phyloP scores from a whole-genome alignment of 2,888 invertebrate genomes.

The Coenonympha glycerion region DNA sequence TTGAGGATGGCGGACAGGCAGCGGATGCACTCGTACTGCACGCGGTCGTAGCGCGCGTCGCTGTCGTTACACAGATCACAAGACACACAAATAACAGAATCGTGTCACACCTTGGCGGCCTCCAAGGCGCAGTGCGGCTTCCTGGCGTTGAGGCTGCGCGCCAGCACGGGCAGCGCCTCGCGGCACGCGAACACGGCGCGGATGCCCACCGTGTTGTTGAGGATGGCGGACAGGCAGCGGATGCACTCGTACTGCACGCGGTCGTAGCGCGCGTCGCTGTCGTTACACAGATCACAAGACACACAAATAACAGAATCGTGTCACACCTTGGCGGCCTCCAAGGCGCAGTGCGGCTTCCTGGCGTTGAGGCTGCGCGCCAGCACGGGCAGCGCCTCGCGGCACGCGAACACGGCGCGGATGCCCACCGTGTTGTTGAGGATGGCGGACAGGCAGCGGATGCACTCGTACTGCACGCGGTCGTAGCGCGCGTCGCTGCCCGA shows the following conservation, averaged over 20 bases:
- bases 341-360: constrained; percentile 88
- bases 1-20: constrained; percentile 96
- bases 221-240: constrained; percentile 91
- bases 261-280: no score
- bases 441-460: constrained; percentile 92
- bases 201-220: constrained; percentile 96
- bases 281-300: no score
- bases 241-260: constrained; percentile 93
- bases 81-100: no score
- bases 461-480: constrained; percentile 90
- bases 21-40: constrained; percentile 92
- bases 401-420: constrained; percentile 86
- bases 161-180: constrained; percentile 87
- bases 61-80: no score
- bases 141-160: constrained; percentile 88
- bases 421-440: constrained; percentile 97
- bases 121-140: constrained; percentile 93
- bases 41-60: constrained; percentile 84
- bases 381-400: constrained; percentile 84
- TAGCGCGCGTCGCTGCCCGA: constrained; percentile 78
- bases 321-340: constrained; percentile 87
- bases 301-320: no score
- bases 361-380: constrained; percentile 90
- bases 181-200: constrained; percentile 85
- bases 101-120: constrained; percentile 82